Evolutionary conservation across 2,888 invertebrate species (phyloP).

Genomic region (Brachycybe producta): DNA sequence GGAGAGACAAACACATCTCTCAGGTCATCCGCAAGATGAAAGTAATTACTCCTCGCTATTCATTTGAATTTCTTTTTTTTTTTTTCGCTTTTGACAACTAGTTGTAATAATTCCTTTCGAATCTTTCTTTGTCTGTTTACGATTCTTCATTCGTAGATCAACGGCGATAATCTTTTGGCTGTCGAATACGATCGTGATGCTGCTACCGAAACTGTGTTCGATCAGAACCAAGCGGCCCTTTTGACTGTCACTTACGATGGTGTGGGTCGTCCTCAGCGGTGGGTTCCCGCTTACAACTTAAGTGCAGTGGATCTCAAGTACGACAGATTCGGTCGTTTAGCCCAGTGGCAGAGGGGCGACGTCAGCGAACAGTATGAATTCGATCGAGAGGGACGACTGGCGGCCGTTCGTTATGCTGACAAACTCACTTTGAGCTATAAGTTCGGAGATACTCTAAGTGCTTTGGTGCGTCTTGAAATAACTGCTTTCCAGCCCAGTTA

Average conservation of each 20-base stretch:
- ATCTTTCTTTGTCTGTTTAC: not conserved
- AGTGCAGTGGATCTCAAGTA: slow-evolving; percentile 83
- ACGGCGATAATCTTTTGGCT: slow-evolving; percentile 79
- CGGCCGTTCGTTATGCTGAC: slow-evolving; percentile 80
- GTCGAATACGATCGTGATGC: slow-evolving; percentile 55
- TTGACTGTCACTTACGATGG: slow-evolving; percentile 34
- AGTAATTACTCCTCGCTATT: not conserved
- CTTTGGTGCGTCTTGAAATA: slow-evolving; percentile 16
- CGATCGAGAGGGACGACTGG: slow-evolving; percentile 74
- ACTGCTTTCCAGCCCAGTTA: not conserved
- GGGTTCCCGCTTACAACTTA: slow-evolving; percentile 50
- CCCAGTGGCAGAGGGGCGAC: slow-evolving; percentile 86
- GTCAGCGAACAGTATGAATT: slow-evolving; percentile 80
- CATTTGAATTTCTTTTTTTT: not conserved
- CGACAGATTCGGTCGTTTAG: slow-evolving; percentile 74
- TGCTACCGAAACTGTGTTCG: slow-evolving; percentile 31
- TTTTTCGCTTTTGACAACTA: not conserved
- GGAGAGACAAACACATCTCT: slow-evolving; percentile 30
- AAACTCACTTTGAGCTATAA: slow-evolving; percentile 80
- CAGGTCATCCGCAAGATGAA: slow-evolving; percentile 20
- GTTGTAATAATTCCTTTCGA: not conserved
- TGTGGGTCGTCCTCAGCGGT: slow-evolving; percentile 31
- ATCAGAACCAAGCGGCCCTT: slow-evolving; percentile 31
- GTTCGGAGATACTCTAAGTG: slow-evolving; percentile 54
- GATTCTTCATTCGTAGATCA: slow-evolving; percentile 43